Evolutionary conservation across 1,140 invertebrate species (phyloP).

Genomic region (Brachionus plicatilis): DNA sequence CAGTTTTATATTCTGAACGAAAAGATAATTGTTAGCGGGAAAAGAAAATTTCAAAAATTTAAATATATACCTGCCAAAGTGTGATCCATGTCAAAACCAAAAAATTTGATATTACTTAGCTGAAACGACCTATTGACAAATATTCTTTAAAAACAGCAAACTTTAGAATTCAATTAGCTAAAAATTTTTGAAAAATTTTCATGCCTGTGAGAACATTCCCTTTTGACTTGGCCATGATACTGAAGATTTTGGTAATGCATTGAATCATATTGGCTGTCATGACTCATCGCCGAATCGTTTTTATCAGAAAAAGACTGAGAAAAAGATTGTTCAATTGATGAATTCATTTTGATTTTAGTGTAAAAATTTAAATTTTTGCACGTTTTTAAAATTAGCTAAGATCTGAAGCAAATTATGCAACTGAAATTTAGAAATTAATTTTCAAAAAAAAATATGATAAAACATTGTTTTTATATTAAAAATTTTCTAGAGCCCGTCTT

Average conservation of each 20-base stretch:
- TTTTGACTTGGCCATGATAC: conserved; percentile 34
- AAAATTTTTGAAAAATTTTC: neutral
- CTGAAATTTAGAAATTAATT: neutral
- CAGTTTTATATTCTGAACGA: conserved; percentile 81
- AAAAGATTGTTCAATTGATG: neutral
- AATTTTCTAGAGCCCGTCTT: neutral
- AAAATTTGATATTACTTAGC: conserved; percentile 97
- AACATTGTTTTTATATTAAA: neutral
- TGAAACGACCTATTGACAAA: conserved; percentile 96
- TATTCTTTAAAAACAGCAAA: conserved; percentile 51
- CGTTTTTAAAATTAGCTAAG: neutral
- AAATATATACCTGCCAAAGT: conserved; percentile 67
- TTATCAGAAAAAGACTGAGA: neutral
- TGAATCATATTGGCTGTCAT: conserved; percentile 22
- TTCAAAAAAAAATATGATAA: neutral
- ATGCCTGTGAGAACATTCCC: conserved; percentile 25
- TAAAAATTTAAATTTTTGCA: neutral
- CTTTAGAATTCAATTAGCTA: neutral
- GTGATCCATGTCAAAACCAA: conserved; percentile 99
- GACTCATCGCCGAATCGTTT: neutral
- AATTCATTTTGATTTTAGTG: neutral
- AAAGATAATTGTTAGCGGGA: neutral
- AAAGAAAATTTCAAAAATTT: neutral
- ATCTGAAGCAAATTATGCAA: neutral
- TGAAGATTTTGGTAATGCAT: conserved; percentile 28